Conservation (phyloP, 2,113 vertebrate genomes). For the Ophthalmolycus amberensis region DNA sequence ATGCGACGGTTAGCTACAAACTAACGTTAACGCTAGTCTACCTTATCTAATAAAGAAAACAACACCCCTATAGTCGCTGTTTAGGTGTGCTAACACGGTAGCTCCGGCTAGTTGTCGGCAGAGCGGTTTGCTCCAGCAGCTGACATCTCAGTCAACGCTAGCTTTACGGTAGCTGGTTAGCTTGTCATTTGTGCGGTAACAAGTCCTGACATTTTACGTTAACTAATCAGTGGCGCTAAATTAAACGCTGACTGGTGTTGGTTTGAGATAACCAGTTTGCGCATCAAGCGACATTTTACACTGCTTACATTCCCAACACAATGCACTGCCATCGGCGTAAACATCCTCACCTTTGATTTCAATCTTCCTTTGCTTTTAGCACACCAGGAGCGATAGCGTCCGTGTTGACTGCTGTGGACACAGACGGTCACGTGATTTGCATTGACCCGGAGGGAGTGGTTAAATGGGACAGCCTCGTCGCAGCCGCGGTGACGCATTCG, state of each 20-base stretch:
- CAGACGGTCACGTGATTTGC: conserved; percentile 68
- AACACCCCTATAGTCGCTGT: not conserved
- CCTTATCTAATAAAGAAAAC: not conserved
- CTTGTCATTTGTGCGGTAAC: not conserved
- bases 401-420: conserved; percentile 54
- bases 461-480: too few species aligned
- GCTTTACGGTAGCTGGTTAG: conserved; percentile 27
- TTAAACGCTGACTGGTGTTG: not conserved
- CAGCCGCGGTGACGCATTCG: too few species aligned
- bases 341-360: conserved; percentile 72
- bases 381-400: conserved; percentile 69
- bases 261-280: not conserved
- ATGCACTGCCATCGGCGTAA: not conserved
- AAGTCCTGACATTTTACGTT: not conserved
- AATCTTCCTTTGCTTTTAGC: conserved; percentile 37
- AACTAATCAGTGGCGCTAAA: not conserved
- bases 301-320: accelerated
- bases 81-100: not conserved
- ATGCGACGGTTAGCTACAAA: not conserved
- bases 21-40: not conserved
- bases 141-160: not conserved
- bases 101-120: conserved; percentile 21
- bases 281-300: accelerated
- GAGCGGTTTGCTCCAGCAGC: not conserved
- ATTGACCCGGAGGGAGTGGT: conserved; percentile 44